A percentile compares a stretch with the other conserved stretches of the same genome.
Conservation (phyloP, 1,140 invertebrate species). For the Leptestheria dahalacensis region DNA sequence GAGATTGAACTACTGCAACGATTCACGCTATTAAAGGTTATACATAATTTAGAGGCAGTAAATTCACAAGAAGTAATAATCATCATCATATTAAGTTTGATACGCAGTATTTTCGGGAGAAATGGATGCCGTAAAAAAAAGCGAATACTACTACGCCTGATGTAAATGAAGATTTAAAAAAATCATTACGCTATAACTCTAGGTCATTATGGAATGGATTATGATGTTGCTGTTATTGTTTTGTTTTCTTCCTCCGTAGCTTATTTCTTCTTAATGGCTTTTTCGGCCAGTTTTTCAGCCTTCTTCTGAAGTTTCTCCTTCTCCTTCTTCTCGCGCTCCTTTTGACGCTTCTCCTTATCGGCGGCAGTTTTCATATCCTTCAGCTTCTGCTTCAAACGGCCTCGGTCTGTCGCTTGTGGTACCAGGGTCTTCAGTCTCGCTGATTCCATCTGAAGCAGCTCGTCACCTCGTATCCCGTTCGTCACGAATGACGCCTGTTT, state of each 20-base stretch:
- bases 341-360: constrained; percentile 58
- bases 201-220: background rate
- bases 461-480: constrained; percentile 63
- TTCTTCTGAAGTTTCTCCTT: constrained; percentile 58
- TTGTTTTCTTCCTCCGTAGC: too few relatives aligned
- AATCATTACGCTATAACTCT: background rate
- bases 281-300: constrained; percentile 62
- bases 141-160: too few relatives aligned
- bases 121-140: too few relatives aligned
- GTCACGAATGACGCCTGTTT: constrained; percentile 48
- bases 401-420: constrained; percentile 60
- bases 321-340: constrained; percentile 57
- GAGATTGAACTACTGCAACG: too few relatives aligned
- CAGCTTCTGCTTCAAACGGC: constrained; percentile 67
- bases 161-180: too few relatives aligned
- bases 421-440: constrained; percentile 74
- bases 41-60: too few relatives aligned
- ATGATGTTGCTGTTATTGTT: background rate
- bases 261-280: constrained; percentile 28
- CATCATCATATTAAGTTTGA: too few relatives aligned
- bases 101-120: too few relatives aligned
- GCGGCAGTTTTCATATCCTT: constrained; percentile 56
- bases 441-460: constrained; percentile 65
- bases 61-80: too few relatives aligned
- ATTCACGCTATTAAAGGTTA: too few relatives aligned